phyloP scores from a whole-genome alignment of 2,797 vertebrate genomes.

The Squalus acanthias region DNA sequence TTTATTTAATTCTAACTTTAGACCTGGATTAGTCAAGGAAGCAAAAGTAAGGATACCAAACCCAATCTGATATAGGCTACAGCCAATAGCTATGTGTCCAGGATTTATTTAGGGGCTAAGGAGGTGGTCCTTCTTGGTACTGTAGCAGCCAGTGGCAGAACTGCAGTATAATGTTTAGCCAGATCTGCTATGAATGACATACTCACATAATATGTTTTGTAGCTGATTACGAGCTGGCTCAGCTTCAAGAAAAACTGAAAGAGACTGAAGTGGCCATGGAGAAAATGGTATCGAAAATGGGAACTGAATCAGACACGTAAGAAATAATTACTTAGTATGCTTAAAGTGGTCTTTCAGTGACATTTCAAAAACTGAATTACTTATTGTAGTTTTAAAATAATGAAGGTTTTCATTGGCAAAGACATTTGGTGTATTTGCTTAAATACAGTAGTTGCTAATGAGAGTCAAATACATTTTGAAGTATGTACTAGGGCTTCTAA shows the following conservation, averaged over 20 bases:
- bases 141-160: background rate
- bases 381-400: background rate
- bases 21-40: background rate
- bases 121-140: background rate
- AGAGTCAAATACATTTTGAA: background rate
- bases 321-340: constrained; percentile 38
- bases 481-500: background rate
- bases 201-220: constrained; percentile 46
- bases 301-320: constrained; percentile 74
- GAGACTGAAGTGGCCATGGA: constrained; percentile 92
- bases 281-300: constrained; percentile 77
- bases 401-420: background rate
- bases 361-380: background rate
- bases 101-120: background rate
- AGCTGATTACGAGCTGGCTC: constrained; percentile 85
- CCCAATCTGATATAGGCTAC: background rate
- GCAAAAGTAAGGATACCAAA: background rate
- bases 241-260: constrained; percentile 87
- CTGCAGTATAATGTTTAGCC: background rate
- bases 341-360: background rate
- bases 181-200: background rate
- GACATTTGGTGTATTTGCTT: background rate
- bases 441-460: background rate
- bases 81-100: background rate
- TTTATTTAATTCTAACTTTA: constrained; percentile 7